phyloP scores from a whole-genome alignment of 2,113 vertebrate genomes.

The Petrocephalus zakoni region DNA sequence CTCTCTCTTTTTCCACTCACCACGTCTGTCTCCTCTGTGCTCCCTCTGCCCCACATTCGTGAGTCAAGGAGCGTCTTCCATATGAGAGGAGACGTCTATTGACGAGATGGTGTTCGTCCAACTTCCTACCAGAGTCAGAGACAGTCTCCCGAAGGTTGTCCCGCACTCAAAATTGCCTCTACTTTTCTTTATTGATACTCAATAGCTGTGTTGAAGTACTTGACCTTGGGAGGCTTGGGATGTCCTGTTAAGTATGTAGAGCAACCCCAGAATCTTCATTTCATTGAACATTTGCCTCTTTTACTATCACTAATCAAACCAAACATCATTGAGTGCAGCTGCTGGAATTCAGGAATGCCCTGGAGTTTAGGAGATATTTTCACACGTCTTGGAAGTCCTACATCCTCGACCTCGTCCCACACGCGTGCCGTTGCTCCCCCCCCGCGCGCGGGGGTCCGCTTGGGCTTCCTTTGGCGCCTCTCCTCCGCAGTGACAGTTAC shows the following conservation, averaged over 20 bases:
- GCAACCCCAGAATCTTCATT: neutral
- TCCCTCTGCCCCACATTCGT: neutral
- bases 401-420: neutral
- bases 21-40: neutral
- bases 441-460: neutral
- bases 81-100: neutral
- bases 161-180: neutral
- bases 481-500: slow-evolving; percentile 15
- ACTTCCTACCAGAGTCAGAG: neutral
- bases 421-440: neutral
- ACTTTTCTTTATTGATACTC: neutral
- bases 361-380: neutral
- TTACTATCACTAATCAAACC: neutral
- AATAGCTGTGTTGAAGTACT: neutral
- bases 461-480: neutral
- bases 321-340: neutral
- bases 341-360: neutral
- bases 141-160: neutral
- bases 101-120: neutral
- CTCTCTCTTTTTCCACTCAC: neutral
- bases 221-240: neutral
- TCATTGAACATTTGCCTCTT: neutral
- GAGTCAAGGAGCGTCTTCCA: neutral
- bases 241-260: neutral
- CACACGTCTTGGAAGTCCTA: neutral